A percentile compares a stretch with the other conserved stretches of the same genome.
Evolutionary conservation across 2,888 invertebrate species (phyloP).

Genomic region (Entomobrya multifasciata): DNA sequence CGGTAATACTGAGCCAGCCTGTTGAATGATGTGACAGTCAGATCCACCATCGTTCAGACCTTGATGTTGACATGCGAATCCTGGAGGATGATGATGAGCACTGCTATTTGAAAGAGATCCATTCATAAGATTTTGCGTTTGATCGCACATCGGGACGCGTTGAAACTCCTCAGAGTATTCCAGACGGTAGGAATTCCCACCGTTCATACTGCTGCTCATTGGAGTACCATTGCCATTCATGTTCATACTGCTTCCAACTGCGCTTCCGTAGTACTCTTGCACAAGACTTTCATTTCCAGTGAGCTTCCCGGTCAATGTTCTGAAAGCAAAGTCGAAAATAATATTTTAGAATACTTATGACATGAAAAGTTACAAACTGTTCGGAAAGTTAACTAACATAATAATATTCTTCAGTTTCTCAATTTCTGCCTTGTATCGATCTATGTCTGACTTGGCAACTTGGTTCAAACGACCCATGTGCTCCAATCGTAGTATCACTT

Average conservation of each 20-base stretch:
- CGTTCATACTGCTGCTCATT: neutral
- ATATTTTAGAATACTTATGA: neutral
- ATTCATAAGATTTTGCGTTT: neutral
- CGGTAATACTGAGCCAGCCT: too few species aligned
- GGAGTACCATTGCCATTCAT: too few species aligned
- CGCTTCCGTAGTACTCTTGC: neutral
- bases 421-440: slow-evolving; percentile 45
- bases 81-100: slow-evolving; percentile 30
- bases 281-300: neutral
- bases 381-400: slow-evolving; percentile 32
- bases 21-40: neutral
- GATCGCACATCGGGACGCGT: neutral
- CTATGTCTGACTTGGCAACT: slow-evolving; percentile 29
- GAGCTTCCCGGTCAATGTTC: slow-evolving; percentile 33
- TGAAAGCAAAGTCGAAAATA: neutral
- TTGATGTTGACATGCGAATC: neutral
- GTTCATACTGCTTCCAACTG: neutral
- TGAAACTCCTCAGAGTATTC: slow-evolving; percentile 17
- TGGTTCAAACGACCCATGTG: neutral
- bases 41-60: slow-evolving; percentile 48
- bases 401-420: slow-evolving; percentile 63
- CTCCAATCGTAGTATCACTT: neutral
- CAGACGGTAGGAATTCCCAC: neutral
- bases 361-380: neutral
- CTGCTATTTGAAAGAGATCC: neutral